These are phyloP conservation scores for Gastrophryne carolinensis DNA, from an alignment of 2,797 vertebrate species.

Conservation along the genomic window DNA sequence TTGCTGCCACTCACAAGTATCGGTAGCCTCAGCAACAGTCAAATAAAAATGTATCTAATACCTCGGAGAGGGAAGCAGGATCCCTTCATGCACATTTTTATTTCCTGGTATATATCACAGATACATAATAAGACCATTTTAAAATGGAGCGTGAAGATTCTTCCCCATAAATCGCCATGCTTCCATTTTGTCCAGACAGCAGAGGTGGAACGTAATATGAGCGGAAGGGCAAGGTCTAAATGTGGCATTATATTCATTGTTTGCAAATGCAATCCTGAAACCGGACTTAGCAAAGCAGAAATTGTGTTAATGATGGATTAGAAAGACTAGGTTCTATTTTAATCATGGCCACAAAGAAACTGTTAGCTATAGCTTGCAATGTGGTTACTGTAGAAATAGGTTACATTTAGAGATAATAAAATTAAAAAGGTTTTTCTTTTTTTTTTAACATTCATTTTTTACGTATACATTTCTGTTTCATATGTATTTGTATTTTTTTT, in stretches of 20 bases:
- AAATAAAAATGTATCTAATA: conserved; percentile 51
- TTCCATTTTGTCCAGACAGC: conserved; percentile 9
- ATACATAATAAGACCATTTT: conserved; percentile 30
- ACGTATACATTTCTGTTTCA: no score
- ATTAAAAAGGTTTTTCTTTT: no score
- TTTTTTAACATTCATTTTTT: no score
- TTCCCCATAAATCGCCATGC: conserved; percentile 10
- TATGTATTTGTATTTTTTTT: no score
- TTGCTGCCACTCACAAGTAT: conserved; percentile 41
- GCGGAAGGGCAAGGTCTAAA: background rate
- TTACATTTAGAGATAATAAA: no score
- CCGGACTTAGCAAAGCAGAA: conserved; percentile 52
- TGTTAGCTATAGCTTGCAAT: conserved; percentile 15
- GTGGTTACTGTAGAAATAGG: no score
- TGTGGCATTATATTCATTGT: background rate
- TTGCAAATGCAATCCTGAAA: conserved; percentile 14
- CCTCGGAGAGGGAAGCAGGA: conserved; percentile 34
- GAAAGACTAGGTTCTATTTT: conserved; percentile 27
- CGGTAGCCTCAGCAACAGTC: conserved; percentile 45
- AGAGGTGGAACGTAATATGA: conserved; percentile 7
- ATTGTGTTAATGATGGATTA: conserved; percentile 25
- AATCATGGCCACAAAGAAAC: conserved; percentile 48
- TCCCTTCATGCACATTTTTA: conserved; percentile 32
- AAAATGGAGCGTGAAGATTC: conserved; percentile 36
- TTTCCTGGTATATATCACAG: conserved; percentile 25